A percentile compares a stretch with the other conserved stretches of the same genome.
phyloP scores from a whole-genome alignment of 37 sponge, comb jelly and placozoan genomes.

The Dysidea cf. avara region DNA sequence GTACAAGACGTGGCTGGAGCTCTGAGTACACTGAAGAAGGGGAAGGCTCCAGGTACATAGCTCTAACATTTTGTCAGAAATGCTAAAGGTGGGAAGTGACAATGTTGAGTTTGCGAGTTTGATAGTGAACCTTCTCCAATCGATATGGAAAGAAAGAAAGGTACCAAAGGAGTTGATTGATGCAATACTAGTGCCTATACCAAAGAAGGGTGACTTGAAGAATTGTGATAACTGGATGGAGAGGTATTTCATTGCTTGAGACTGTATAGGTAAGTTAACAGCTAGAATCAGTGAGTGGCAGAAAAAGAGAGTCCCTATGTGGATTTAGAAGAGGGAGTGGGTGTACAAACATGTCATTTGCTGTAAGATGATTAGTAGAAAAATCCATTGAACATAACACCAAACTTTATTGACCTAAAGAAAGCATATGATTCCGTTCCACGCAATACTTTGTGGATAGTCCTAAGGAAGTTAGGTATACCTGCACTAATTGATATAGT shows the following conservation, averaged over 20 bases:
- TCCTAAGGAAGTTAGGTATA: constrained; percentile 4
- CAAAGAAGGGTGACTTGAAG: constrained; percentile 30
- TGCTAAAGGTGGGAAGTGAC: no score
- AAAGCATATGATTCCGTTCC: constrained; percentile 30
- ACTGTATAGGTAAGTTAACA: constrained; percentile 10
- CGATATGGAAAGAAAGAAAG: constrained; percentile 11
- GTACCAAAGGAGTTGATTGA: constrained; percentile 1
- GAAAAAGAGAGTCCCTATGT: constrained; percentile 14
- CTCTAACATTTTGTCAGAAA: no score
- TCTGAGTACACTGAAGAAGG: no score
- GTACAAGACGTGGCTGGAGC: no score
- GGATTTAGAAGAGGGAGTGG: constrained; percentile 20
- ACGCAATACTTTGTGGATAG: constrained; percentile 19
- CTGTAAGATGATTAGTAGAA: constrained; percentile 8
- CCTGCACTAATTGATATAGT: background rate
- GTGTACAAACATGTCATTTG: constrained; percentile 35
- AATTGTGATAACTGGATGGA: constrained; percentile 26
- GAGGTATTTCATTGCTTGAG: constrained; percentile 16
- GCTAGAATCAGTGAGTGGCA: constrained; percentile 16
- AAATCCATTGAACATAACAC: constrained; percentile 12
- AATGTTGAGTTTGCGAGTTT: no score
- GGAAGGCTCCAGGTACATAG: no score
- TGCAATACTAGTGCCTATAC: constrained; percentile 6
- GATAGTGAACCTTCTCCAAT: background rate
- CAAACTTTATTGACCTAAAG: constrained; percentile 9